Percentiles rank a stretch among this genome's conserved stretches.
Conservation (phyloP, 2,113 vertebrate genomes). For the Microcebus ravelobensis region DNA sequence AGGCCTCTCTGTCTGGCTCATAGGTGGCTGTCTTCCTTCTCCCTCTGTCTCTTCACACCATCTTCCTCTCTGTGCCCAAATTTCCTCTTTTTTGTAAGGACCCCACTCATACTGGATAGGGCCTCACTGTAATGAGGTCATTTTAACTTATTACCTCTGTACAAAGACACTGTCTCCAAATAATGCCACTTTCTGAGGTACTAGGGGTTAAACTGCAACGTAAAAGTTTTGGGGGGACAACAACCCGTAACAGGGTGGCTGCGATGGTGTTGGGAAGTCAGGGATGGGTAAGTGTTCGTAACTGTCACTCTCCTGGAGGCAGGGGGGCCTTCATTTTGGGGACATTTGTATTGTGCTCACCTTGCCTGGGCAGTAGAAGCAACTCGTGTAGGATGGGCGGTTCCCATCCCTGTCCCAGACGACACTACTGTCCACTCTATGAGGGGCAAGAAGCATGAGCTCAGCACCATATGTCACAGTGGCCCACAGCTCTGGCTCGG, state of each 20-base stretch:
- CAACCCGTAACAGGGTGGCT: neutral
- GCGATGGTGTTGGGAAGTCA: fast-evolving
- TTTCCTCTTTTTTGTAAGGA: neutral
- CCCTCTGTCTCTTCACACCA: no score
- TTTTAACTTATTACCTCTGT: neutral
- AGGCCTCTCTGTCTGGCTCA: neutral
- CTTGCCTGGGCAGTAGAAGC: neutral
- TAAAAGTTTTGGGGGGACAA: neutral
- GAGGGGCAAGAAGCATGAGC: no score
- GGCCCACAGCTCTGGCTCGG: neutral
- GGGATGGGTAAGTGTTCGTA: fast-evolving
- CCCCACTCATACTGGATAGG: neutral
- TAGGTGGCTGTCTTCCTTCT: fast-evolving
- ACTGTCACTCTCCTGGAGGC: neutral
- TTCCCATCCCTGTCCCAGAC: neutral
- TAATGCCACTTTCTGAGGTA: neutral
- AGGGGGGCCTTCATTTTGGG: neutral
- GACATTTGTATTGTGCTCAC: neutral
- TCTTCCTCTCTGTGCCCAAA: neutral
- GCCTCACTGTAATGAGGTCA: neutral
- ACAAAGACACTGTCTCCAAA: neutral
- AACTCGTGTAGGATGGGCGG: neutral
- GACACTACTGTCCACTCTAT: neutral
- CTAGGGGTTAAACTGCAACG: neutral
- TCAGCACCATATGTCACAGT: neutral